Conservation (phyloP, 2,797 vertebrate genomes). For the Synanceia verrucosa region DNA sequence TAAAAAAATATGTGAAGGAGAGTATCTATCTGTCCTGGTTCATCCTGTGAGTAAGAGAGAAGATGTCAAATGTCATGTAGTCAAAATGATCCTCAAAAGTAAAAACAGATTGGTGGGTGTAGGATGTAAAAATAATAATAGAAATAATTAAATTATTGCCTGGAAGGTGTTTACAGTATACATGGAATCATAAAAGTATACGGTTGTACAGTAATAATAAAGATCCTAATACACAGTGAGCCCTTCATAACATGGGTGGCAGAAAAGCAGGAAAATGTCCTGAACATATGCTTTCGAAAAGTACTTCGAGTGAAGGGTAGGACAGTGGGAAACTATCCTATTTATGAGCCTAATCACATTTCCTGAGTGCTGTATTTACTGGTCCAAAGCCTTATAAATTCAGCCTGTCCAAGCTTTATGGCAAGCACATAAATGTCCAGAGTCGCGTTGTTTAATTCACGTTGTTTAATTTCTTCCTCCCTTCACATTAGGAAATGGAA, state of each 20-base stretch:
- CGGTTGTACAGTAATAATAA: background rate
- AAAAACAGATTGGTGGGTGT: background rate
- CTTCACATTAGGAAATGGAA: conserved; percentile 74
- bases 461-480: conserved; percentile 75
- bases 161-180: background rate
- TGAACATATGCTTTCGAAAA: conserved; percentile 60
- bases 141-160: background rate
- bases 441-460: conserved; percentile 65
- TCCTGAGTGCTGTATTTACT: conserved; percentile 78
- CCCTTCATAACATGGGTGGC: conserved; percentile 1
- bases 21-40: background rate
- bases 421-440: conserved; percentile 70
- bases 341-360: conserved; percentile 81
- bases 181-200: background rate
- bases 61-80: background rate
- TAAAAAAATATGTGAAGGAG: background rate
- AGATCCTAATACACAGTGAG: background rate
- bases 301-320: conserved; percentile 69
- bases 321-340: conserved; percentile 65
- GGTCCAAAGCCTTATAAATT: conserved; percentile 72
- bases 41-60: background rate
- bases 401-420: conserved; percentile 66
- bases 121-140: background rate
- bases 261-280: conserved; percentile 32
- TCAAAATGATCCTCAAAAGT: background rate